Conservation (phyloP, 2,113 vertebrate species). For the Dissostichus mawsoni region DNA sequence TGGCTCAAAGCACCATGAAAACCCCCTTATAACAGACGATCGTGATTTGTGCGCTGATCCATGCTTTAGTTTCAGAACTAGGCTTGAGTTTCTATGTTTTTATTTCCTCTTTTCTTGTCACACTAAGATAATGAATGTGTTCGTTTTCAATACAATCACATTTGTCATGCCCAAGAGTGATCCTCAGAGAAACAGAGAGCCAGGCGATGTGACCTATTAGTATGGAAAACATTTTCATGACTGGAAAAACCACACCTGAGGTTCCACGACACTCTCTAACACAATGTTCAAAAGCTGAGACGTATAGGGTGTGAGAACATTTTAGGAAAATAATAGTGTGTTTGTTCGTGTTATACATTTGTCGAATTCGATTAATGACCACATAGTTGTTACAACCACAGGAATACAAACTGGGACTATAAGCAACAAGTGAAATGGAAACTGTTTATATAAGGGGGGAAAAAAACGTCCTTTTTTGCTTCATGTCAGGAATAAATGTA, state of each 20-base stretch:
- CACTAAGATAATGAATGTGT: slow-evolving; percentile 42
- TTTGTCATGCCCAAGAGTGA: slow-evolving; percentile 59
- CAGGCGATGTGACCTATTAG: slow-evolving; percentile 55
- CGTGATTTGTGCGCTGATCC: background rate
- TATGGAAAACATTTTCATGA: slow-evolving; percentile 61
- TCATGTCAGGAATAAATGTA: slow-evolving; percentile 19
- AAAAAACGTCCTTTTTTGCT: background rate
- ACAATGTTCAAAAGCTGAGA: slow-evolving; percentile 47
- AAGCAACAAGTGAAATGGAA: slow-evolving; percentile 53
- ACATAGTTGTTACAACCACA: slow-evolving; percentile 22
- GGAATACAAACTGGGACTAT: slow-evolving; percentile 29
- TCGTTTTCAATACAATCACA: slow-evolving; percentile 59
- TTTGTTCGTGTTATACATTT: slow-evolving; percentile 28
- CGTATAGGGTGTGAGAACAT: slow-evolving; percentile 31
- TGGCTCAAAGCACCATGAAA: slow-evolving; percentile 22
- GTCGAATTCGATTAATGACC: slow-evolving; percentile 34
- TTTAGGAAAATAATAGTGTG: slow-evolving; percentile 31
- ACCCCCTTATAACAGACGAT: slow-evolving; percentile 7
- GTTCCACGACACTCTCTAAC: slow-evolving; percentile 25
- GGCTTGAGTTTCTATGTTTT: slow-evolving; percentile 18
- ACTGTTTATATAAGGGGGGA: slow-evolving; percentile 35
- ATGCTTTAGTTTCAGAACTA: background rate
- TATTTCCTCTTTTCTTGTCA: slow-evolving; percentile 57
- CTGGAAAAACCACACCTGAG: slow-evolving; percentile 67
- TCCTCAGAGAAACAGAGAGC: slow-evolving; percentile 49